Conservation (phyloP, 2,797 vertebrate genomes). For the Macrochelys suwanniensis region DNA sequence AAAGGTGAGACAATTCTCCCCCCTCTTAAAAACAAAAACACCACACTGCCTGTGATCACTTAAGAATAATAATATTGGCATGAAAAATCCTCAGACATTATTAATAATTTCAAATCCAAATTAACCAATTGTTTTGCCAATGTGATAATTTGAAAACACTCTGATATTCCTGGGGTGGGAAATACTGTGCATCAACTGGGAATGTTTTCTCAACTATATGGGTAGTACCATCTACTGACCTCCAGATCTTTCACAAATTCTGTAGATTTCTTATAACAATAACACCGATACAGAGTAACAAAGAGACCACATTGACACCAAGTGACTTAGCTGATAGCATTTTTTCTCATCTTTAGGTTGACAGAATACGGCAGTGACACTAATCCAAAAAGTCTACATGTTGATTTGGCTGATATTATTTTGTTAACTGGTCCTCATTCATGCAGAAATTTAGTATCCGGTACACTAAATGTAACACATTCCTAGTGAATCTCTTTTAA, state of each 20-base stretch:
- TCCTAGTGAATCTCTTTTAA: not conserved
- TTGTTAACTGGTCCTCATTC: not conserved
- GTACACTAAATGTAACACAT: not conserved
- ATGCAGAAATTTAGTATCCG: not conserved
- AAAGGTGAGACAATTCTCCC: not conserved
- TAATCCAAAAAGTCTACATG: not conserved
- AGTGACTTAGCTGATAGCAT: not conserved
- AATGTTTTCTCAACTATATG: not conserved
- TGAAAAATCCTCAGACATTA: not conserved
- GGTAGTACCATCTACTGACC: not conserved
- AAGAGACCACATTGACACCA: not conserved
- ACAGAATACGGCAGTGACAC: not conserved
- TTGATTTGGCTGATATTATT: not conserved
- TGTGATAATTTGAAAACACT: not conserved
- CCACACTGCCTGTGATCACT: not conserved
- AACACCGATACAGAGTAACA: not conserved
- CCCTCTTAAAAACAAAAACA: not conserved
- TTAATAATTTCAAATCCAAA: not conserved
- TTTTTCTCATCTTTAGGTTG: not conserved
- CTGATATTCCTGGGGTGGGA: not conserved
- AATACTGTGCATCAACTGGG: not conserved
- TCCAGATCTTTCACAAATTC: not conserved
- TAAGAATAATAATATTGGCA: not conserved
- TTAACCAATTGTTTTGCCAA: not conserved
- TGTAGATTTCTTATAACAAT: not conserved